phyloP scores from a whole-genome alignment of 2,797 vertebrate genomes.

The Gallinago solitaria region DNA sequence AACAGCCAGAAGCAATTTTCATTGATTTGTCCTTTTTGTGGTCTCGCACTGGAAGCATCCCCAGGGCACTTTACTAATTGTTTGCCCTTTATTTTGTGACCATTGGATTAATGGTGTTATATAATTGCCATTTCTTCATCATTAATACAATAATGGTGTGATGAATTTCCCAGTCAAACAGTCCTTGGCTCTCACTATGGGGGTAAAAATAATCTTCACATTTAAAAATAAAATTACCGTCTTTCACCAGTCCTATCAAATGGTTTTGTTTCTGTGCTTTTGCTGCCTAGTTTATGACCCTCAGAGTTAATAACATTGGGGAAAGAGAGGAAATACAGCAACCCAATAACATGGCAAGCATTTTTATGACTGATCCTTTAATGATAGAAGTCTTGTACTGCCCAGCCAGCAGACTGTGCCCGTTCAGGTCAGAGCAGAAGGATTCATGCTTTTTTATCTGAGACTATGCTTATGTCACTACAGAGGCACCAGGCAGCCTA shows the following conservation, averaged over 20 bases:
- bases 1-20: slow-evolving; percentile 40
- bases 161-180: slow-evolving; percentile 19
- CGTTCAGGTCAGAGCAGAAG: neutral
- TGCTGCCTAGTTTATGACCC: neutral
- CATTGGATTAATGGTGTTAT: neutral
- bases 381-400: accelerated
- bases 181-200: neutral
- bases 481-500: neutral
- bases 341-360: neutral
- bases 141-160: neutral
- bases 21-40: slow-evolving; percentile 46
- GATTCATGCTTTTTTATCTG: neutral
- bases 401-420: neutral
- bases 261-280: neutral
- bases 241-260: neutral
- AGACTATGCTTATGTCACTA: neutral
- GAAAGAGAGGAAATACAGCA: neutral
- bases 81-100: slow-evolving; percentile 41
- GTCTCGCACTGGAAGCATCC: slow-evolving; percentile 1
- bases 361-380: neutral
- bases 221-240: neutral
- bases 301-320: neutral
- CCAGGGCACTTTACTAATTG: neutral
- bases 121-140: slow-evolving; percentile 15
- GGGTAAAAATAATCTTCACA: neutral